Evolutionary conservation across 1,140 invertebrate species (phyloP).

Genomic region (Prorops nasuta): DNA sequence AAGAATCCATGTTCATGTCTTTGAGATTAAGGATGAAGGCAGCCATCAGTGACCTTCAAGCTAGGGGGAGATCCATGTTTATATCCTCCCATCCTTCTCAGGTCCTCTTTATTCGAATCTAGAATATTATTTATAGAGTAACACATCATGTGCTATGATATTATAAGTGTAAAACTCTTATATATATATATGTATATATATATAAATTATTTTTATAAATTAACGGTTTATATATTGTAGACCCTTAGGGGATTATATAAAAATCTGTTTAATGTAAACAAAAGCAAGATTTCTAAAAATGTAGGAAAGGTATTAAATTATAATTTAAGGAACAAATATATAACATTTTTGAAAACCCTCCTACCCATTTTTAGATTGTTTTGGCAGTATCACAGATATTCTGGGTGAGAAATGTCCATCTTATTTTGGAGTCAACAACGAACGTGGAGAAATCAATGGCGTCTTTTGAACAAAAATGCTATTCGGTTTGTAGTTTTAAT

Average conservation of each 20-base stretch:
- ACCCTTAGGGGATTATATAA: too few species aligned
- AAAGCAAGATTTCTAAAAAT: background rate
- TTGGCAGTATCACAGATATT: conserved; percentile 83
- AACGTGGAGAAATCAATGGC: conserved; percentile 57
- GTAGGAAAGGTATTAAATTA: background rate
- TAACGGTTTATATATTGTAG: too few species aligned
- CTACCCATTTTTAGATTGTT: conserved; percentile 57
- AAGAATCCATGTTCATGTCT: conserved; percentile 78
- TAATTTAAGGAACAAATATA: too few species aligned
- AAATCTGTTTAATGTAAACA: too few species aligned
- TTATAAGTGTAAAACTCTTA: background rate
- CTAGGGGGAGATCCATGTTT: conserved; percentile 62
- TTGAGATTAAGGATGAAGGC: conserved; percentile 72
- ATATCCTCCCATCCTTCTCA: conserved; percentile 62
- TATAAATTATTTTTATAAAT: conserved; percentile 4
- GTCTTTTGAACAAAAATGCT: conserved; percentile 69
- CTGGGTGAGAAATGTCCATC: conserved; percentile 77
- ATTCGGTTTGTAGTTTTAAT: conserved; percentile 43
- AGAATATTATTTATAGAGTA: too few species aligned
- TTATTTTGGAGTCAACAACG: conserved; percentile 62
- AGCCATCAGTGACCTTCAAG: conserved; percentile 65
- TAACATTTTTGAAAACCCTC: background rate
- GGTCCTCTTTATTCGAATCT: too few species aligned
- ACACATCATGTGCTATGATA: too few species aligned
- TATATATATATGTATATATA: conserved; percentile 7